phyloP scores from a whole-genome alignment of 2,797 vertebrate genomes.

The Leptatherina wallacei region DNA sequence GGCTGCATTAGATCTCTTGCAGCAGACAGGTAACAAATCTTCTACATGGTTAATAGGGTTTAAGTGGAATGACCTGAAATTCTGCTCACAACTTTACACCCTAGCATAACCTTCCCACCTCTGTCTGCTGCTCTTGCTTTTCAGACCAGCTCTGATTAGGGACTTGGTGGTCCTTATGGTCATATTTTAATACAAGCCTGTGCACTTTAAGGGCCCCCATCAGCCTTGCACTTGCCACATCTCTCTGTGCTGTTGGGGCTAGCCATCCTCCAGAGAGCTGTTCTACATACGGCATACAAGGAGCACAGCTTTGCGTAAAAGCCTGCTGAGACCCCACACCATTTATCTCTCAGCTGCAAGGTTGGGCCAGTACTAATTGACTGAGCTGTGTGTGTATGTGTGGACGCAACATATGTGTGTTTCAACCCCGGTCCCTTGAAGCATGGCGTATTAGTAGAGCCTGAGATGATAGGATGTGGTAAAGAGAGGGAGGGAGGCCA shows the following conservation, averaged over 20 bases:
- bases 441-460: conserved; percentile 67
- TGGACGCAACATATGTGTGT: conserved; percentile 42
- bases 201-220: conserved; percentile 60
- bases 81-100: conserved; percentile 24
- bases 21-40: conserved; percentile 38
- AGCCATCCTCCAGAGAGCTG: conserved; percentile 74
- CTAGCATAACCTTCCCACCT: conserved; percentile 4
- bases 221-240: conserved; percentile 44
- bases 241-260: conserved; percentile 58
- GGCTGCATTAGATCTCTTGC: conserved; percentile 21
- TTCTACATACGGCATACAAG: conserved; percentile 79
- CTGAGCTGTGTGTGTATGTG: conserved; percentile 52
- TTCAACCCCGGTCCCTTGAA: conserved; percentile 65
- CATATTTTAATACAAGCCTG: conserved; percentile 64
- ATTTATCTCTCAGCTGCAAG: conserved; percentile 80
- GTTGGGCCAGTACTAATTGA: conserved; percentile 78
- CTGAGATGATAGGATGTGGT: conserved; percentile 74
- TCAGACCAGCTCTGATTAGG: conserved; percentile 53
- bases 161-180: conserved; percentile 55
- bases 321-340: conserved; percentile 79
- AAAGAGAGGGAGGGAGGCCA: conserved; percentile 47
- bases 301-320: conserved; percentile 70
- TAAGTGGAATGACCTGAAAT: conserved; percentile 58
- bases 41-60: conserved; percentile 46
- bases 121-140: conserved; percentile 14